A percentile compares a stretch with the other conserved stretches of the same genome.
Conservation (phyloP, 2,888 invertebrate species). For the Resseliella maxima region DNA sequence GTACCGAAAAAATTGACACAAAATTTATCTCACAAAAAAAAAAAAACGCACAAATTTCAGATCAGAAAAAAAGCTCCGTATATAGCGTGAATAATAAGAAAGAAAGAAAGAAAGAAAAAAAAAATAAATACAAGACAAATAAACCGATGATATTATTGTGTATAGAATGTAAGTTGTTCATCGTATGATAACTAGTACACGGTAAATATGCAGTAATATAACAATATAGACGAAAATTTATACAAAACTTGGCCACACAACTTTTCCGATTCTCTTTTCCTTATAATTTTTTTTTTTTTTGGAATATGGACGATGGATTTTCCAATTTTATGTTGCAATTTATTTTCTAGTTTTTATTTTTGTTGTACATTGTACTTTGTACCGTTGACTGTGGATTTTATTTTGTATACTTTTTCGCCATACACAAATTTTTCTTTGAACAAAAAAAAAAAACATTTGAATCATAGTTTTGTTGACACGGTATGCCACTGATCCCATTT, state of each 20-base stretch:
- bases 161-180: constrained; percentile 34
- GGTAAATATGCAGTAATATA: constrained; percentile 37
- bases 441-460: neutral
- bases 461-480: constrained; percentile 2
- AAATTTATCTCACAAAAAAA: constrained; percentile 17
- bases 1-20: no score
- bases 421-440: neutral
- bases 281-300: neutral
- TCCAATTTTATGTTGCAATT: no score
- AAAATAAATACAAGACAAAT: neutral
- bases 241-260: constrained; percentile 39
- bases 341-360: no score
- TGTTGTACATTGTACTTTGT: neutral
- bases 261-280: neutral
- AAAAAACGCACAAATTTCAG: no score
- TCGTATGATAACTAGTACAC: neutral
- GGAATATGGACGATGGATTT: neutral
- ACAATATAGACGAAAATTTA: neutral
- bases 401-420: constrained; percentile 44
- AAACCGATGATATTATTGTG: constrained; percentile 3
- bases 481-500: no score
- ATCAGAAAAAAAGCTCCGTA: neutral
- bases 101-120: neutral
- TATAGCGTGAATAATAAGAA: neutral
- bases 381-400: neutral